A percentile compares a stretch with the other conserved stretches of the same genome.
Conservation (phyloP, 2,797 vertebrate species). For the Cyclura pinguis region DNA sequence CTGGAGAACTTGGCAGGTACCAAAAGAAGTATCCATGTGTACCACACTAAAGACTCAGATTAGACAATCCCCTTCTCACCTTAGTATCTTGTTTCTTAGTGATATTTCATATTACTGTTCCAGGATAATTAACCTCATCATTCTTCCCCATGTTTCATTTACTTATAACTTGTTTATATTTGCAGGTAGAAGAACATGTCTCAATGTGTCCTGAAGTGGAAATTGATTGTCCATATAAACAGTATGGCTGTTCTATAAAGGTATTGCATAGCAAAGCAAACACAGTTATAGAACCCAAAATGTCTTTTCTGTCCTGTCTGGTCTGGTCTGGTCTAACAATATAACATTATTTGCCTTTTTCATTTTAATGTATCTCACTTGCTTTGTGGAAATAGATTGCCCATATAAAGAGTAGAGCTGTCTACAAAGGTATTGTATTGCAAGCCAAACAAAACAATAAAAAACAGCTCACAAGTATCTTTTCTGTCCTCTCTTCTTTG, state of each 20-base stretch:
- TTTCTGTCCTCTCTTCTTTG: slow-evolving; percentile 23
- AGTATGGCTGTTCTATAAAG: slow-evolving; percentile 85
- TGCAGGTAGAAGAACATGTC: slow-evolving; percentile 81
- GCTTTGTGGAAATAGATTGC: slow-evolving; percentile 81
- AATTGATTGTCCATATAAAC: slow-evolving; percentile 85
- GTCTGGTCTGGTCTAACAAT: slow-evolving; percentile 23
- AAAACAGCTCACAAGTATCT: slow-evolving; percentile 14
- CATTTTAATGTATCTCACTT: too few species aligned
- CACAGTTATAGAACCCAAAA: slow-evolving; percentile 20
- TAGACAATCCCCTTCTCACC: not conserved
- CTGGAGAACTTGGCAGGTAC: not conserved
- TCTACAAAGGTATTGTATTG: slow-evolving; percentile 79
- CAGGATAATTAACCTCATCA: not conserved
- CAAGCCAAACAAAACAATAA: slow-evolving; percentile 3
- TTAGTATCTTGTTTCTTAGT: slow-evolving; percentile 24
- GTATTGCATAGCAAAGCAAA: slow-evolving; percentile 69
- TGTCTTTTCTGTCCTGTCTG: slow-evolving; percentile 1
- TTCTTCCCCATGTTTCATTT: not conserved
- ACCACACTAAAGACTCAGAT: not conserved
- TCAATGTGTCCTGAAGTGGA: slow-evolving; percentile 83
- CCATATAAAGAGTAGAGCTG: slow-evolving; percentile 86
- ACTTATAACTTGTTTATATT: slow-evolving; percentile 42
- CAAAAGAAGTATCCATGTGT: not conserved
- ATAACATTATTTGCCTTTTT: too few species aligned
- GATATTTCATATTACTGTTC: not conserved